Evolutionary conservation across 2,113 vertebrate genomes (phyloP).

Genomic region (Nasalis larvatus): DNA sequence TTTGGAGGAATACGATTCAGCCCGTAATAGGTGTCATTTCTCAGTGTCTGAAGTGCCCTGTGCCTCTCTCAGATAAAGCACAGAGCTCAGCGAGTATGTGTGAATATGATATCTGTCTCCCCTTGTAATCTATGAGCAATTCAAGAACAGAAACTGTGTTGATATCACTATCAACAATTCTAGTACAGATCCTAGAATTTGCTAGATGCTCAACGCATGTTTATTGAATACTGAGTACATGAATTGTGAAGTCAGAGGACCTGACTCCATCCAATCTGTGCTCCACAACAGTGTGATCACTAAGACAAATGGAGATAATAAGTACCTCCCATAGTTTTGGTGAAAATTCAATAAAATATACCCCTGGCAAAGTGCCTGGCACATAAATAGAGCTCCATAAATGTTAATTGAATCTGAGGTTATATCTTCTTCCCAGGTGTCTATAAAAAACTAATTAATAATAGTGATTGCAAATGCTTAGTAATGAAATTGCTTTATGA

Average conservation of each 20-base stretch:
- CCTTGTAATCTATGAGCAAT: not conserved
- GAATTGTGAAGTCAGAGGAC: not conserved
- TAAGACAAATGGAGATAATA: conserved; percentile 7
- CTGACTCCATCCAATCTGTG: not conserved
- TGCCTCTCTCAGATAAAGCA: not conserved
- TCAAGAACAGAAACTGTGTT: not conserved
- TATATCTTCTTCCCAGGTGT: conserved; percentile 34
- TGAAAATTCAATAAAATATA: conserved; percentile 48
- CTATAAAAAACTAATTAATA: conserved; percentile 73
- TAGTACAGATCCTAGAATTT: not conserved
- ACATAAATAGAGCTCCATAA: conserved; percentile 45
- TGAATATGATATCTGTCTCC: not conserved
- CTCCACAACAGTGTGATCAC: not conserved
- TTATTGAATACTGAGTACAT: not conserved
- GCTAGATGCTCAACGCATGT: not conserved
- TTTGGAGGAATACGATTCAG: no score
- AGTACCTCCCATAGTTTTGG: conserved; percentile 15
- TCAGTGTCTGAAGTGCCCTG: not conserved
- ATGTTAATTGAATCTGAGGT: conserved; percentile 68
- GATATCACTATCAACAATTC: not conserved
- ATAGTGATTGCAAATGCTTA: conserved; percentile 21
- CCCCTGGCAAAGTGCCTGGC: conserved; percentile 56
- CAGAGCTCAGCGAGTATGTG: not conserved
- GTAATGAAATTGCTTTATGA: conserved; percentile 51
- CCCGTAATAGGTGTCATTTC: not conserved